A percentile compares a stretch with the other conserved stretches of the same genome.
Conservation (phyloP, 2,888 invertebrate species). For the Xestobium rufovillosum region DNA sequence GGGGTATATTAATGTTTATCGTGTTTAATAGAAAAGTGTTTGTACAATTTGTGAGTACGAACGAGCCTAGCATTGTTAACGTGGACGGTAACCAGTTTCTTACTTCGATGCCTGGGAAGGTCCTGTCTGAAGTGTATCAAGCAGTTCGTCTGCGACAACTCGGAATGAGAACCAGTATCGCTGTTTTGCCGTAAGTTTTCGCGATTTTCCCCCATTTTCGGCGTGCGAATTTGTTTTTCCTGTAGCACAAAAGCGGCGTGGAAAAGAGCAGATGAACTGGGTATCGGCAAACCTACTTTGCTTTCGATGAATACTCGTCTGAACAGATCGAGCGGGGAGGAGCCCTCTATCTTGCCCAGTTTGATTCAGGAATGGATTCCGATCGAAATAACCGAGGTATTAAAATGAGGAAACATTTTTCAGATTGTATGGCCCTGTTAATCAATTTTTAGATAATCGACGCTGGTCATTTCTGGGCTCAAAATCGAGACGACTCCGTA, state of each 20-base stretch:
- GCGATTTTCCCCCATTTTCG: slow-evolving; percentile 7
- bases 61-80: slow-evolving; percentile 29
- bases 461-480: slow-evolving; percentile 64
- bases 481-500: slow-evolving; percentile 46
- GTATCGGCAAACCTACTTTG: slow-evolving; percentile 14
- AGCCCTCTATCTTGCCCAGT: background rate
- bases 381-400: slow-evolving; percentile 6
- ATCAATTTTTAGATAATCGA: slow-evolving; percentile 46
- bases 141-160: slow-evolving; percentile 62
- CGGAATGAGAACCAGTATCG: slow-evolving; percentile 47
- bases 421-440: slow-evolving; percentile 3
- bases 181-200: slow-evolving; percentile 50
- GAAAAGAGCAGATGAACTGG: slow-evolving; percentile 26
- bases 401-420: too few species aligned
- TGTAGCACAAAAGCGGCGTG: slow-evolving; percentile 23
- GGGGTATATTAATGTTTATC: slow-evolving; percentile 10
- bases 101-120: slow-evolving; percentile 52
- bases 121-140: slow-evolving; percentile 63
- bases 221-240: slow-evolving; percentile 17
- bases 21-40: slow-evolving; percentile 57
- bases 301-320: background rate
- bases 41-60: slow-evolving; percentile 53
- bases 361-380: background rate
- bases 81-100: slow-evolving; percentile 39
- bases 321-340: background rate